These are phyloP conservation scores for Heloderma charlesbogerti DNA, from an alignment of 2,113 vertebrate genomes.

Conservation along the genomic window DNA sequence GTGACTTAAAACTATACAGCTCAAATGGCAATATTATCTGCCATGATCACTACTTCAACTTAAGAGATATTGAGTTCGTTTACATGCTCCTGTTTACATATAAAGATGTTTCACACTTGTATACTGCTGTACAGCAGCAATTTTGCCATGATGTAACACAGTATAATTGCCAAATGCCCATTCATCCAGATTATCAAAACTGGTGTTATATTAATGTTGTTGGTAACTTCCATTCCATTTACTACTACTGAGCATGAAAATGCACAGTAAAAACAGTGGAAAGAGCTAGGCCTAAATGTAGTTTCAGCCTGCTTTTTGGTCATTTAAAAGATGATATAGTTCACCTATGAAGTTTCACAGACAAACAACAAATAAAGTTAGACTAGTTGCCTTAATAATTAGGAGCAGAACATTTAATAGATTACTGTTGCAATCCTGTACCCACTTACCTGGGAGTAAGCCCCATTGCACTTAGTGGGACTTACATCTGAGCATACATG, in stretches of 20 bases:
- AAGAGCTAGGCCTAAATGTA: not conserved
- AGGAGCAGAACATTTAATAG: too few relatives aligned
- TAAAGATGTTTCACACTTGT: too few relatives aligned
- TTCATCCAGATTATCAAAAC: not conserved
- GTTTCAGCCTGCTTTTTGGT: not conserved
- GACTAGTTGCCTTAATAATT: not conserved
- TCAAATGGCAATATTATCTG: too few relatives aligned
- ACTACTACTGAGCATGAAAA: too few relatives aligned
- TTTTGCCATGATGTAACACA: not conserved
- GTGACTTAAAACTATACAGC: too few relatives aligned
- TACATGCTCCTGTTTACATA: too few relatives aligned
- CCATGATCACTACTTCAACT: too few relatives aligned
- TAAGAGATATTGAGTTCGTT: too few relatives aligned
- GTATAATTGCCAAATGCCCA: not conserved
- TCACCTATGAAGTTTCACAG: not conserved
- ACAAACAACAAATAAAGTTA: not conserved
- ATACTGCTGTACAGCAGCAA: not conserved
- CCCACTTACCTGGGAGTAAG: too few relatives aligned
- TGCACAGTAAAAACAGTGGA: not conserved
- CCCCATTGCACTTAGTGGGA: too few relatives aligned
- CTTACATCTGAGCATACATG: too few relatives aligned
- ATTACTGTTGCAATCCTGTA: too few relatives aligned
- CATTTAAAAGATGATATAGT: not conserved
- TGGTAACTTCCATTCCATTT: not conserved
- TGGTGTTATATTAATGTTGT: not conserved